Conservation (phyloP, 2,888 invertebrate species). For the Microdon myrmicae region DNA sequence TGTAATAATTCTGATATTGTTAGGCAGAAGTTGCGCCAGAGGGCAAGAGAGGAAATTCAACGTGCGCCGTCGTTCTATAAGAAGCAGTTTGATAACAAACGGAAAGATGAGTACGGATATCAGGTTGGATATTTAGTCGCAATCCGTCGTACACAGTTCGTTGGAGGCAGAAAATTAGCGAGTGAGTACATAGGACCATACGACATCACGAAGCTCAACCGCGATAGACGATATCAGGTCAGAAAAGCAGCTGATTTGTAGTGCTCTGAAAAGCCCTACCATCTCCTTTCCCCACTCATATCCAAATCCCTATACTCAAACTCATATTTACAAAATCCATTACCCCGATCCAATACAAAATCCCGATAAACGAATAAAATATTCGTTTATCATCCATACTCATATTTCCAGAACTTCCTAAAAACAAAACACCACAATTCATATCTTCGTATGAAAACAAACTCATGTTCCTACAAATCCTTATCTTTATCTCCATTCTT, state of each 20-base stretch:
- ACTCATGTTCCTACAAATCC: no score
- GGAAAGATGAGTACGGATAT: constrained; percentile 26
- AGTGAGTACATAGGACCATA: constrained; percentile 29
- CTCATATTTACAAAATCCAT: no score
- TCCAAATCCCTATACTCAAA: no score
- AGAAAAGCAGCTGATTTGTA: constrained; percentile 11
- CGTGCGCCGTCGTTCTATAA: constrained; percentile 33
- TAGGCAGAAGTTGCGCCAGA: constrained; percentile 16
- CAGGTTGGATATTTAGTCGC: constrained; percentile 32
- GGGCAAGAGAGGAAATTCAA: constrained; percentile 17
- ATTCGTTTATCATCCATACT: no score
- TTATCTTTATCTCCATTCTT: no score
- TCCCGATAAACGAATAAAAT: no score
- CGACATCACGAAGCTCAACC: constrained; percentile 15
- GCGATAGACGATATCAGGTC: constrained; percentile 10
- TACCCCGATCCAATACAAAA: no score
- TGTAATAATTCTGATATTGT: constrained; percentile 18
- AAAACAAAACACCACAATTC: no score
- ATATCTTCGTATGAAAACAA: no score
- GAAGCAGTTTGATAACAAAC: constrained; percentile 26
- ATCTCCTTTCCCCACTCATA: no score
- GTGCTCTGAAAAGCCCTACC: no score
- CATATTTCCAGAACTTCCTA: no score
- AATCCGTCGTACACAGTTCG: constrained; percentile 33
- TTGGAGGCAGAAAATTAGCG: constrained; percentile 28